Conservation (phyloP, 2,797 vertebrate genomes). For the Sebastes baramenuke region DNA sequence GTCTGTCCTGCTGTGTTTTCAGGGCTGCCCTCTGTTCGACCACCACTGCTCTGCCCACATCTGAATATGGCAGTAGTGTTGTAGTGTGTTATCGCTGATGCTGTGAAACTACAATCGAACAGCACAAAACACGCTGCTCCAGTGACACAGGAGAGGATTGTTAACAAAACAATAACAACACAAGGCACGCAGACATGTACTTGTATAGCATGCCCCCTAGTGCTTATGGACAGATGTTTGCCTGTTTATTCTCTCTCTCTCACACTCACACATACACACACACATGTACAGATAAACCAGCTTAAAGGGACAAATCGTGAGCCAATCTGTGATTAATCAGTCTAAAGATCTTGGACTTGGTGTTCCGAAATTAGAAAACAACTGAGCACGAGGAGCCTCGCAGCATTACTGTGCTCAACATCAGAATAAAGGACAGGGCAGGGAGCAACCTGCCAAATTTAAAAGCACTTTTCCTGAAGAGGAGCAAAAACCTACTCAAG, state of each 20-base stretch:
- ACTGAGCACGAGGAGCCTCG: neutral
- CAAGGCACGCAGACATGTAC: conserved; percentile 33
- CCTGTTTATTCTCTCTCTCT: neutral
- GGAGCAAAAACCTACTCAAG: neutral
- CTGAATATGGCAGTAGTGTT: conserved; percentile 60
- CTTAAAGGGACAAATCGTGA: neutral
- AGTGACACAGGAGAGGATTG: conserved; percentile 66
- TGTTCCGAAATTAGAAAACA: neutral
- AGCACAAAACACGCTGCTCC: conserved; percentile 69
- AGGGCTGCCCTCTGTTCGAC: conserved; percentile 44
- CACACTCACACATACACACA: neutral
- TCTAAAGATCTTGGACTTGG: too few relatives aligned
- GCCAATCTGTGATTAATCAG: neutral
- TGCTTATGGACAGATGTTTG: conserved; percentile 33
- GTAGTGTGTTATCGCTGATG: conserved; percentile 77
- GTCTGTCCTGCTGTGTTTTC: conserved; percentile 45
- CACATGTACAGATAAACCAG: neutral
- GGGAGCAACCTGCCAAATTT: neutral
- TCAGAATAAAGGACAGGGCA: neutral
- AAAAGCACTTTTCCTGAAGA: neutral
- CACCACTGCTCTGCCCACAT: conserved; percentile 46
- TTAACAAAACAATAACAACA: conserved; percentile 66
- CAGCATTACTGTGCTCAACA: neutral
- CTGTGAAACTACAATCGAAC: conserved; percentile 74
- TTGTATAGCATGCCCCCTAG: conserved; percentile 69